Percentiles rank a stretch among this genome's conserved stretches.
These are phyloP conservation scores for Paedocypris micromegethes DNA, from an alignment of 2,797 vertebrate genomes.

Conservation along the genomic window DNA sequence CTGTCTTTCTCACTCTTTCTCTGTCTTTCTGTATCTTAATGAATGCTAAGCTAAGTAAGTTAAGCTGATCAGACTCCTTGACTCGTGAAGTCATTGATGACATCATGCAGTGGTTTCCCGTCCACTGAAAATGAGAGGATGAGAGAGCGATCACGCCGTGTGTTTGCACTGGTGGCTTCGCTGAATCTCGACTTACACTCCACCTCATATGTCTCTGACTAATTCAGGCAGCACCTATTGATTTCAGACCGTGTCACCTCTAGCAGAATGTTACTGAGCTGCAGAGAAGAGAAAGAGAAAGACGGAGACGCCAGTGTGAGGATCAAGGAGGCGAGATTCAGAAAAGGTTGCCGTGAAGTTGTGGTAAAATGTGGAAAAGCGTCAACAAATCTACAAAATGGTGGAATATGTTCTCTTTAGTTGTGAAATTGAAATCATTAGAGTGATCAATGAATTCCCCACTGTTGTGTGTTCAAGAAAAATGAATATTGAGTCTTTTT, in stretches of 20 bases:
- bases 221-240: conserved; percentile 52
- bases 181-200: conserved; percentile 45
- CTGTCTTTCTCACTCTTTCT: too few relatives aligned
- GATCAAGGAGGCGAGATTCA: conserved; percentile 17
- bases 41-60: too few relatives aligned
- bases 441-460: too few relatives aligned
- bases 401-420: too few relatives aligned
- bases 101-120: conserved; percentile 3
- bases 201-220: conserved; percentile 50
- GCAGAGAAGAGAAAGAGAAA: conserved; percentile 18
- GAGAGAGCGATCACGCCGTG: background rate
- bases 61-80: too few relatives aligned
- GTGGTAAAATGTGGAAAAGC: background rate
- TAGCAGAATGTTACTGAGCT: conserved; percentile 31
- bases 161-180: conserved; percentile 30
- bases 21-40: too few relatives aligned
- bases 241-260: conserved; percentile 50
- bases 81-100: background rate
- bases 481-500: too few relatives aligned
- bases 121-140: background rate
- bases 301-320: conserved; percentile 21
- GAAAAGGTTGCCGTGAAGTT: background rate
- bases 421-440: too few relatives aligned
- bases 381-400: too few relatives aligned
- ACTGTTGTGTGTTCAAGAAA: too few relatives aligned